Evolutionary conservation across 1,140 invertebrate species (phyloP).

Genomic region (Zaprionus kolodkinae): DNA sequence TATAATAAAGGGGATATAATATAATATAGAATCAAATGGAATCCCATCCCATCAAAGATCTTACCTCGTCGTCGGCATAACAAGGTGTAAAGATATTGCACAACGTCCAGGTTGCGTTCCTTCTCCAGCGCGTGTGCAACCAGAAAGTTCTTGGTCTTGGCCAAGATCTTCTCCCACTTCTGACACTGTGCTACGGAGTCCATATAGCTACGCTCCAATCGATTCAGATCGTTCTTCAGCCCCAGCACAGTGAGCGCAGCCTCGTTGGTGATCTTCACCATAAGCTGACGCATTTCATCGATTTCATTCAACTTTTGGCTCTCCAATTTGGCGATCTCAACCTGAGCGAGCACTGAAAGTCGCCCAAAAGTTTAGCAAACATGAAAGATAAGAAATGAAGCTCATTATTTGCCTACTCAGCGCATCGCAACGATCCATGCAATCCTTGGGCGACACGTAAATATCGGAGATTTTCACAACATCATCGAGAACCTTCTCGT

Average conservation of each 20-base stretch:
- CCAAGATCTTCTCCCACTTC: slow-evolving; percentile 77
- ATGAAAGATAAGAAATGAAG: not conserved
- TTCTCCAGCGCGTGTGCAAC: slow-evolving; percentile 49
- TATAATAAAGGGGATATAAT: no score
- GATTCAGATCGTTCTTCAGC: slow-evolving; percentile 75
- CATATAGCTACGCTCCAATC: slow-evolving; percentile 70
- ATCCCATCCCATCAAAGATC: not conserved
- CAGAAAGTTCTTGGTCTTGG: slow-evolving; percentile 63
- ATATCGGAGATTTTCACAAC: slow-evolving; percentile 69
- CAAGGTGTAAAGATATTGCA: slow-evolving; percentile 59
- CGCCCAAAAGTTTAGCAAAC: not conserved
- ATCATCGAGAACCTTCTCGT: slow-evolving; percentile 75
- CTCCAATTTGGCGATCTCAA: slow-evolving; percentile 72
- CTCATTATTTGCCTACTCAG: slow-evolving; percentile 43
- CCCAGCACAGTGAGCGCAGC: slow-evolving; percentile 74
- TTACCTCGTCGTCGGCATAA: slow-evolving; percentile 62
- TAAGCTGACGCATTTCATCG: slow-evolving; percentile 72
- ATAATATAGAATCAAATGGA: no score
- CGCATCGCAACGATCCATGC: slow-evolving; percentile 74
- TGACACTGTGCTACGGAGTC: slow-evolving; percentile 55
- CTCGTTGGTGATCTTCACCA: slow-evolving; percentile 78
- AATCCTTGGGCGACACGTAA: slow-evolving; percentile 70
- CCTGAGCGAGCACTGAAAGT: slow-evolving; percentile 71
- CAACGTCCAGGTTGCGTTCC: slow-evolving; percentile 57
- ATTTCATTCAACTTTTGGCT: slow-evolving; percentile 73